These are phyloP conservation scores for Phasianus colchicus DNA, from an alignment of 2,113 vertebrate species.

Conservation along the genomic window DNA sequence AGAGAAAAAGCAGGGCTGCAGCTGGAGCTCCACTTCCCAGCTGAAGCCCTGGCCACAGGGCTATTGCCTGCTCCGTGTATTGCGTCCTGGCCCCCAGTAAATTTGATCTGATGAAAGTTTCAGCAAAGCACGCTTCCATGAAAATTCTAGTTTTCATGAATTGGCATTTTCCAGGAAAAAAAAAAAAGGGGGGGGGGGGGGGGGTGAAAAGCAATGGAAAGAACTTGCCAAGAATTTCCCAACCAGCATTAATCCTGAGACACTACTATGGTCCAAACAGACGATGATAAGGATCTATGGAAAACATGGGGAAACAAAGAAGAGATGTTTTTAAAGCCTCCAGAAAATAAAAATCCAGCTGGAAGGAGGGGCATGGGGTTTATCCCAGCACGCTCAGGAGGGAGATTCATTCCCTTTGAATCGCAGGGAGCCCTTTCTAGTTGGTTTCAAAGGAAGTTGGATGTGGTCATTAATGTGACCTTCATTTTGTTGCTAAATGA, in stretches of 20 bases:
- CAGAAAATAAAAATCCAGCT: constrained; percentile 16
- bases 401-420: constrained; percentile 8
- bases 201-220: not conserved
- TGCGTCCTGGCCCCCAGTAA: not conserved
- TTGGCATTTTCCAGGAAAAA: constrained; percentile 5
- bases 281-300: not conserved
- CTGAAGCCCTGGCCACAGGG: not conserved
- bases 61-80: not conserved
- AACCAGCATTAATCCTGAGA: constrained; percentile 18
- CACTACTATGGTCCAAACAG: not conserved
- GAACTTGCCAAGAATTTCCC: constrained; percentile 48
- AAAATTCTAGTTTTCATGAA: not conserved
- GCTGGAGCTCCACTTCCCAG: not conserved
- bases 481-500: not conserved
- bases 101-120: not conserved
- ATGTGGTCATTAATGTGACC: not conserved
- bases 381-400: not conserved
- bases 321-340: not conserved
- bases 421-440: not conserved
- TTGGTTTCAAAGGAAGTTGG: not conserved
- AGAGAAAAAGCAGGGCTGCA: not conserved
- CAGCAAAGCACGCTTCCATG: constrained; percentile 1
- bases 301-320: constrained; percentile 47
- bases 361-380: not conserved
- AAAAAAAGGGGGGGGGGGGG: no score